Percentiles rank a stretch among this genome's conserved stretches.
Conservation (phyloP, 2,797 vertebrate genomes). For the Denticeps clupeoides region DNA sequence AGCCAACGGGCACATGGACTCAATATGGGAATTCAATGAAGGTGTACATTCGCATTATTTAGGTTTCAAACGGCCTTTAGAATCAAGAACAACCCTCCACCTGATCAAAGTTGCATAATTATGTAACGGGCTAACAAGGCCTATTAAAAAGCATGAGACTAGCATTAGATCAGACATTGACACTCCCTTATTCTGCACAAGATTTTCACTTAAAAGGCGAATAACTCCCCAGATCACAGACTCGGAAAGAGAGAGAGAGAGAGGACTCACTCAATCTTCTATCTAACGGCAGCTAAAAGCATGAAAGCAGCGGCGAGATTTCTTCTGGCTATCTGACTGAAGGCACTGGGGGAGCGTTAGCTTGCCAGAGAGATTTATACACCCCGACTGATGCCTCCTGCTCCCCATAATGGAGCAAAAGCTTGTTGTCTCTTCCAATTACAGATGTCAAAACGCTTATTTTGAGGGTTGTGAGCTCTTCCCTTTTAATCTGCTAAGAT, state of each 20-base stretch:
- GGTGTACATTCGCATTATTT: slow-evolving; percentile 25
- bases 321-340: slow-evolving; percentile 61
- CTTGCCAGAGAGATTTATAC: slow-evolving; percentile 49
- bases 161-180: neutral
- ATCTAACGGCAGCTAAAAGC: slow-evolving; percentile 52
- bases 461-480: slow-evolving; percentile 74
- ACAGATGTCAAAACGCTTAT: slow-evolving; percentile 73
- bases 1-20: slow-evolving; percentile 27
- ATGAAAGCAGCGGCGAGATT: slow-evolving; percentile 60
- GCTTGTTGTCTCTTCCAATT: slow-evolving; percentile 71
- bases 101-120: slow-evolving; percentile 10
- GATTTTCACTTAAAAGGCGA: neutral
- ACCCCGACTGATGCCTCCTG: slow-evolving; percentile 46
- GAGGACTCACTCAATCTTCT: slow-evolving; percentile 51
- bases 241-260: slow-evolving; percentile 33
- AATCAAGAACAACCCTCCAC: slow-evolving; percentile 23
- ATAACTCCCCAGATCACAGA: slow-evolving; percentile 40
- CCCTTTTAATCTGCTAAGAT: slow-evolving; percentile 80
- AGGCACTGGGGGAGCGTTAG: slow-evolving; percentile 47
- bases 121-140: slow-evolving; percentile 3
- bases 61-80: slow-evolving; percentile 7
- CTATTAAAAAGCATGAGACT: slow-evolving; percentile 3
- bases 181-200: neutral
- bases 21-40: slow-evolving; percentile 36
- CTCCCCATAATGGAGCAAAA: slow-evolving; percentile 58